phyloP scores from a whole-genome alignment of 2,797 vertebrate genomes.

The Micropoecilia bifurca region DNA sequence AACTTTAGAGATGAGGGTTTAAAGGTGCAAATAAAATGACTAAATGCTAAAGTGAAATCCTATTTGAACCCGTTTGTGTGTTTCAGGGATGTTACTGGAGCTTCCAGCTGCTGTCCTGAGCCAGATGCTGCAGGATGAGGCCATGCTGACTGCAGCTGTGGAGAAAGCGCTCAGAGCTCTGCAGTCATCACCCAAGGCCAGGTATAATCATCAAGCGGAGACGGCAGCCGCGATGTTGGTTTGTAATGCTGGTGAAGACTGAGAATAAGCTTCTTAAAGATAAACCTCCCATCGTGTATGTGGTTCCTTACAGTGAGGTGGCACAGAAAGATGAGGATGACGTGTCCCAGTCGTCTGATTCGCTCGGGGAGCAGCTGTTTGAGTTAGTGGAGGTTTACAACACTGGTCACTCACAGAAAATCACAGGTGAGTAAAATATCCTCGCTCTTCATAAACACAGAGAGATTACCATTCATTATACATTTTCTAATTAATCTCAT shows the following conservation, averaged over 20 bases:
- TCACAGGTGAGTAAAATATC: constrained; percentile 76
- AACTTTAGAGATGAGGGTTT: neutral
- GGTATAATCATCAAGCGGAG: constrained; percentile 53
- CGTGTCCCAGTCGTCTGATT: constrained; percentile 81
- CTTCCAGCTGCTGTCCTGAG: constrained; percentile 75
- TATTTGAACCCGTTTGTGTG: neutral
- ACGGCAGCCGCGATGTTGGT: neutral
- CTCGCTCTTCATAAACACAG: neutral
- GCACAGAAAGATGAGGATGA: constrained; percentile 69
- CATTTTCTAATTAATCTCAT: neutral
- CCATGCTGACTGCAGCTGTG: constrained; percentile 73
- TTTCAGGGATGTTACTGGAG: constrained; percentile 85
- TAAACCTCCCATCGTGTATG: neutral
- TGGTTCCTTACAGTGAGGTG: constrained; percentile 34
- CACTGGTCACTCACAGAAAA: constrained; percentile 85
- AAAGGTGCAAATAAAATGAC: neutral
- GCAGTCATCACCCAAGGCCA: constrained; percentile 53
- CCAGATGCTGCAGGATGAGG: constrained; percentile 82
- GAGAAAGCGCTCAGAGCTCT: constrained; percentile 81
- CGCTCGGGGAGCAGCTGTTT: constrained; percentile 84
- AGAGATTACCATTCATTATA: neutral
- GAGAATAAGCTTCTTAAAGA: neutral
- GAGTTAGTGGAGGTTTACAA: constrained; percentile 82
- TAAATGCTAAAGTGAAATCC: neutral
- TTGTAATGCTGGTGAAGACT: neutral